Evolutionary conservation across 1,140 invertebrate species (phyloP).

Genomic region (Cydia splendana): DNA sequence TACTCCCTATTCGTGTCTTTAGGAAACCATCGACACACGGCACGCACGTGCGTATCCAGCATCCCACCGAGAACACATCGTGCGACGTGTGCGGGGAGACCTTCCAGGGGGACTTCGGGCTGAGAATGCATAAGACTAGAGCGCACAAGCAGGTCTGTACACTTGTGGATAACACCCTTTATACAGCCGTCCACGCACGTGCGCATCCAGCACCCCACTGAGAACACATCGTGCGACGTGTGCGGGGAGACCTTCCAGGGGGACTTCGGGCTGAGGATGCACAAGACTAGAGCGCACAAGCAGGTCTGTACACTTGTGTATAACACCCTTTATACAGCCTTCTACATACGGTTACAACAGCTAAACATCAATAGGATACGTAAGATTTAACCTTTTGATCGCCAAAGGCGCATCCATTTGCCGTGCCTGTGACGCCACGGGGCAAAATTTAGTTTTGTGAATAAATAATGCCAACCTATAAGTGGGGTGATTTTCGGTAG

Average conservation of each 20-base stretch:
- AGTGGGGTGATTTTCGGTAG: no score
- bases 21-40: slow-evolving; percentile 23
- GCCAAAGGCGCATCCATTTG: no score
- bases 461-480: no score
- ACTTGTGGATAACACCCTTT: no score
- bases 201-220: slow-evolving; percentile 1
- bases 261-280: slow-evolving; percentile 21
- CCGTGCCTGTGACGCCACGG: no score
- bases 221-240: slow-evolving; percentile 27
- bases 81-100: slow-evolving; percentile 28
- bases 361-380: no score
- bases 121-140: slow-evolving; percentile 18
- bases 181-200: no score
- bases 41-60: slow-evolving; percentile 27
- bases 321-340: no score
- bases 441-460: no score
- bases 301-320: background rate
- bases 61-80: slow-evolving; percentile 5
- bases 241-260: slow-evolving; percentile 29
- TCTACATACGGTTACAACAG: no score
- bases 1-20: background rate
- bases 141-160: slow-evolving; percentile 23
- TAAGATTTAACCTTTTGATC: no score
- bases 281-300: slow-evolving; percentile 18
- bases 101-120: slow-evolving; percentile 25